Percentiles rank a stretch among this genome's conserved stretches.
These are phyloP conservation scores for Hephaestus fuliginosus DNA, from an alignment of 2,797 vertebrate genomes.

Conservation along the genomic window DNA sequence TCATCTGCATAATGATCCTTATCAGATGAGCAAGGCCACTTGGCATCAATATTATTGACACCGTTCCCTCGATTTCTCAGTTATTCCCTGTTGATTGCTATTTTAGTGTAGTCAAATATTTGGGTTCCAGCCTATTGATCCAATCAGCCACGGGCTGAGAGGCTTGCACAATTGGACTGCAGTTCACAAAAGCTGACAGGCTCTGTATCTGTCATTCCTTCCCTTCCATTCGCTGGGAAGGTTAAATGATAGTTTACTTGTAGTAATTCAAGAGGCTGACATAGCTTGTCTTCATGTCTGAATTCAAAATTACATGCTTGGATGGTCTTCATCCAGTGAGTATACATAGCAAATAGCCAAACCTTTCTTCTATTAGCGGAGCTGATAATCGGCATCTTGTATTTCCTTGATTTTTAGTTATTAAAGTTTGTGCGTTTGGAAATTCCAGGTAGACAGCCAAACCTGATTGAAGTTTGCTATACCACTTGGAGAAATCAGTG, in stretches of 20 bases:
- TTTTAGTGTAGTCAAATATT: slow-evolving; percentile 66
- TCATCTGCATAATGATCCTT: slow-evolving; percentile 41
- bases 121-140: slow-evolving; percentile 61
- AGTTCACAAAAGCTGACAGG: slow-evolving; percentile 47
- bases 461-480: background rate
- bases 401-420: slow-evolving; percentile 6
- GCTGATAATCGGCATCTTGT: slow-evolving; percentile 15
- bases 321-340: slow-evolving; percentile 32
- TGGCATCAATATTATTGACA: slow-evolving; percentile 50
- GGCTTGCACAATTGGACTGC: slow-evolving; percentile 33
- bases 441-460: background rate
- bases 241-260: slow-evolving; percentile 47
- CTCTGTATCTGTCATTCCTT: slow-evolving; percentile 38
- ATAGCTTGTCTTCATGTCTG: slow-evolving; percentile 29
- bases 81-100: slow-evolving; percentile 46
- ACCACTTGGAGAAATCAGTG: background rate
- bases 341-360: slow-evolving; percentile 16
- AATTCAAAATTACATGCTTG: slow-evolving; percentile 45
- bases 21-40: slow-evolving; percentile 39
- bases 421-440: background rate
- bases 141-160: slow-evolving; percentile 37
- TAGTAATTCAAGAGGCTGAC: slow-evolving; percentile 31
- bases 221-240: slow-evolving; percentile 35
- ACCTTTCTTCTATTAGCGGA: background rate
- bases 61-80: slow-evolving; percentile 15